phyloP scores from a whole-genome alignment of 2,113 vertebrate species.

The Mobula hypostoma region DNA sequence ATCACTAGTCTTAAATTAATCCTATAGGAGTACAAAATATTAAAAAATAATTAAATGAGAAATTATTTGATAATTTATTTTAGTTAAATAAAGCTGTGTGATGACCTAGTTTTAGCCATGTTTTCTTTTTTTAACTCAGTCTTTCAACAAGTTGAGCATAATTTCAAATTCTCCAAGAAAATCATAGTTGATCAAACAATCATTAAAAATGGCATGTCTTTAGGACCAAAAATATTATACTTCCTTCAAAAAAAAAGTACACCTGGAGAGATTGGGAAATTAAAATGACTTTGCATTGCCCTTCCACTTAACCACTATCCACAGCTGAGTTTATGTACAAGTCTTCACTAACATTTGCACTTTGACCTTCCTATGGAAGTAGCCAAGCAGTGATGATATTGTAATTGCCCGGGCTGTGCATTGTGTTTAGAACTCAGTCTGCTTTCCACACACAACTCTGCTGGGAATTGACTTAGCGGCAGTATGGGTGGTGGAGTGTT shows the following conservation, averaged over 20 bases:
- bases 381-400: neutral
- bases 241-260: neutral
- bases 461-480: neutral
- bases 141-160: neutral
- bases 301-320: neutral
- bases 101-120: neutral
- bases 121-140: too few species aligned
- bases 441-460: neutral
- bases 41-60: slow-evolving; percentile 35
- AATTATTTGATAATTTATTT: slow-evolving; percentile 35
- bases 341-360: neutral
- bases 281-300: neutral
- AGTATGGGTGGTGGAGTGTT: too few species aligned
- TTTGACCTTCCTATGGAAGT: neutral
- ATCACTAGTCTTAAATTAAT: slow-evolving; percentile 28
- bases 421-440: neutral
- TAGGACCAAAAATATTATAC: neutral
- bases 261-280: neutral
- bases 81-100: slow-evolving; percentile 20
- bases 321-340: neutral
- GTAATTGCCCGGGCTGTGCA: neutral
- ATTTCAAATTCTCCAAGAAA: slow-evolving; percentile 8
- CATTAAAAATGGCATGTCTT: slow-evolving; percentile 10
- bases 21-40: slow-evolving; percentile 22
- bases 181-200: slow-evolving; percentile 22